phyloP scores from a whole-genome alignment of 2,797 vertebrate genomes.

The Leptodactylus fallax region DNA sequence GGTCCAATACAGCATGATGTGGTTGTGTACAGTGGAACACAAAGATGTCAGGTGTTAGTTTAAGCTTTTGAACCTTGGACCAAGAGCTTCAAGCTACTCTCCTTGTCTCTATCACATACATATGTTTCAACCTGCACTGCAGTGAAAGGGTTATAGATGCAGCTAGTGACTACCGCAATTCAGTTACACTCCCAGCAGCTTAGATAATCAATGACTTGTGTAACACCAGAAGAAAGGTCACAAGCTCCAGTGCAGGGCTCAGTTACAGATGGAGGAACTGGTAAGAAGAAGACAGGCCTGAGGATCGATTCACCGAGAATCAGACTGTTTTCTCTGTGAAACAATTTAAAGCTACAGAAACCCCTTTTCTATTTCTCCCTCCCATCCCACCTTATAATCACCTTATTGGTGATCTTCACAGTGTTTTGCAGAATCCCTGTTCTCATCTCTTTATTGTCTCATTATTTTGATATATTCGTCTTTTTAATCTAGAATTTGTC shows the following conservation, averaged over 20 bases:
- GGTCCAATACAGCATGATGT: not conserved
- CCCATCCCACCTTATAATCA: not conserved
- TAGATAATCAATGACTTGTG: constrained; percentile 44
- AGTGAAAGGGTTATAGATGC: constrained; percentile 5
- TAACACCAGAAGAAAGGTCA: constrained; percentile 59
- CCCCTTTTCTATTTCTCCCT: not conserved
- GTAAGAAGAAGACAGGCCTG: not conserved
- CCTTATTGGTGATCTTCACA: not conserved
- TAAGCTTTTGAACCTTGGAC: not conserved
- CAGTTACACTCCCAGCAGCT: not conserved
- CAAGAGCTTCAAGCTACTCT: not conserved
- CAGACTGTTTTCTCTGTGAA: not conserved
- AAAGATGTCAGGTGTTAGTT: not conserved
- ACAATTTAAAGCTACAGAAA: not conserved
- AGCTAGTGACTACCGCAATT: not conserved
- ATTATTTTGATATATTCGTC: not conserved
- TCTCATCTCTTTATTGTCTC: not conserved
- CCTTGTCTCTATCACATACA: not conserved
- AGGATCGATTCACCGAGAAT: constrained; percentile 21
- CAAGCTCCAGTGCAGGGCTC: constrained; percentile 1
- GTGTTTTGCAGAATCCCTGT: not conserved
- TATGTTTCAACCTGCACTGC: not conserved
- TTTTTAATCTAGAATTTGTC: constrained; percentile 6
- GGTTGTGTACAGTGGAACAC: not conserved
- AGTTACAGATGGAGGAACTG: constrained; percentile 42